Evolutionary conservation across 2,113 vertebrate genomes (phyloP), one percentile per base, ranked within the genome.

Genomic region (Perca fluviatilis): DNA sequence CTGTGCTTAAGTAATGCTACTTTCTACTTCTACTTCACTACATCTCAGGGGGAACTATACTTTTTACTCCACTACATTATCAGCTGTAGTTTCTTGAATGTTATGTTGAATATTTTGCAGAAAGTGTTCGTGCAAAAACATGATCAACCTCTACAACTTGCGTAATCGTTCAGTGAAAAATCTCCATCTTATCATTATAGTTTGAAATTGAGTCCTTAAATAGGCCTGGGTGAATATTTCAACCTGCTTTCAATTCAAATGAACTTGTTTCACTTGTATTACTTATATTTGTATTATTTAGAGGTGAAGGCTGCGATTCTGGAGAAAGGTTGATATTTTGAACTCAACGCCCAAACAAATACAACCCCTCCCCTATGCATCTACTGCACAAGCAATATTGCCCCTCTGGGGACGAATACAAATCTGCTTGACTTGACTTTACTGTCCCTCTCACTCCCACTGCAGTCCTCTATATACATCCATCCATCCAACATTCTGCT

Each of bases 211-310:
- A 18, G 7, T 23, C 7, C 11, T n/a, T 1, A 51, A 54, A n/a
- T n/a, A 9, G 4, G 13, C 23, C 15, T n/a, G 19, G 19, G 6
- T 53, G 11, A 69, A 36, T 56, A 73, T 30, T 47, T 73, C 43
- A 57, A 18, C 53, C 53, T 40, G 36, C n/a, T 46, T 12, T 58
- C 53, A 54, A 27, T 72, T 36, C n/a, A 72, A 72, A 58, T 58
- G n/a, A 25, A n/a, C 21, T 18, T 49, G 6, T 30, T 60, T 73
- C 36, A 9, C 9, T 40, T 40, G 36, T 40, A 40, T 40, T 9
- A 40, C 9, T 40, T 40, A 9, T 40, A 2, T 8, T 40, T 40
- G 9, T 9, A 9, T 40, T 40, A 40, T 9, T 40, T 9, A 40
- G 8, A 40, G 36, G 1, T 40, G 36, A 8, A 40, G 7, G 2